Percentiles rank a stretch among this genome's conserved stretches.
Conservation (phyloP, 2,113 vertebrate species). For the Grammomys dolichurus region DNA sequence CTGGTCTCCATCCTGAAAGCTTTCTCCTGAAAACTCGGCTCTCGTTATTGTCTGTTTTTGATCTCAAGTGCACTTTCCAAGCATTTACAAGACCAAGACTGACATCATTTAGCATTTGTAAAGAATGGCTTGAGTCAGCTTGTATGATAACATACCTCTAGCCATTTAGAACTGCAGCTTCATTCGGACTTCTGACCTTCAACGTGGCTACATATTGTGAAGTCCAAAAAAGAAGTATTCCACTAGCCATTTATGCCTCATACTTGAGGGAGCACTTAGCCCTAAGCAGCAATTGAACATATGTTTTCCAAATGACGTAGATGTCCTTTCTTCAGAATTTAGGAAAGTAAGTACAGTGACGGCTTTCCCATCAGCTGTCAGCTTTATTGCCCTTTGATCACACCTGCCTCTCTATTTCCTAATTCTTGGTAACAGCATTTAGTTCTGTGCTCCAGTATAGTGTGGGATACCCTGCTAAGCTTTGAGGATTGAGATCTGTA, state of each 20-base stretch:
- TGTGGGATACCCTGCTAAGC: not conserved
- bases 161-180: not conserved
- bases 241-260: conserved; percentile 9
- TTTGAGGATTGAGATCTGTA: not conserved
- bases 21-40: conserved; percentile 37
- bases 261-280: not conserved
- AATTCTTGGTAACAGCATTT: not conserved
- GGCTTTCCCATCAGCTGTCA: not conserved
- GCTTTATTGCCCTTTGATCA: not conserved
- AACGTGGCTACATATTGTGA: not conserved
- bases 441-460: not conserved
- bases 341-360: not conserved
- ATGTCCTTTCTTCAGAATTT: not conserved
- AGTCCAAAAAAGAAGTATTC: not conserved
- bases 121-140: conserved; percentile 36
- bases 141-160: not conserved
- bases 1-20: not conserved
- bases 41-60: conserved; percentile 28
- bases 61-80: conserved; percentile 61
- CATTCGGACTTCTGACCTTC: not conserved
- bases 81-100: conserved; percentile 14
- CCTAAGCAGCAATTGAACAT: not conserved
- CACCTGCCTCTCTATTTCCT: not conserved
- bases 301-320: not conserved
- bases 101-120: conserved; percentile 47